Percentiles rank a stretch among this genome's conserved stretches.
These are phyloP conservation scores for Salvelinus namaycush DNA, from an alignment of 2,113 vertebrate species.

Conservation along the genomic window DNA sequence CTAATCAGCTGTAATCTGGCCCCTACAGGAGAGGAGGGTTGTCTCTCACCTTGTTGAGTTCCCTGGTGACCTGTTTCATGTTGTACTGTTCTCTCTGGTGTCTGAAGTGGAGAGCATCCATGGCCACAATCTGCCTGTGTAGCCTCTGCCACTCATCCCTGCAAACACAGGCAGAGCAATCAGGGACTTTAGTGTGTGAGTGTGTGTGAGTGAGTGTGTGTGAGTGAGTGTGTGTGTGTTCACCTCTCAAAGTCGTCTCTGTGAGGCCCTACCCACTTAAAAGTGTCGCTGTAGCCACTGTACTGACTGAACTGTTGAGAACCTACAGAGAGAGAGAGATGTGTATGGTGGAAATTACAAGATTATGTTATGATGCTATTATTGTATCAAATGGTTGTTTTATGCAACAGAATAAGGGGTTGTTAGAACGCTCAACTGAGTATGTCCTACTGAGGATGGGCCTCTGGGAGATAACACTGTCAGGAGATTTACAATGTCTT, in stretches of 20 bases:
- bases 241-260: background rate
- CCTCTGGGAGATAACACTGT: too few relatives aligned
- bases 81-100: constrained; percentile 53
- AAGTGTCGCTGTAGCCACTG: constrained; percentile 55
- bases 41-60: constrained; percentile 70
- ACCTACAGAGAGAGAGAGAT: constrained; percentile 46
- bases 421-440: too few relatives aligned
- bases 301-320: constrained; percentile 61
- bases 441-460: too few relatives aligned
- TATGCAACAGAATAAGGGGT: too few relatives aligned
- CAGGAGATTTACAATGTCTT: too few relatives aligned
- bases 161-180: background rate
- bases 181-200: background rate
- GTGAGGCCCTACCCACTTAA: constrained; percentile 48
- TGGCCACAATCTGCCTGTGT: constrained; percentile 66
- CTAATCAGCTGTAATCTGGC: too few relatives aligned
- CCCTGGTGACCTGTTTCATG: constrained; percentile 28
- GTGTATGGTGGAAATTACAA: too few relatives aligned
- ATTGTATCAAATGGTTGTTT: too few relatives aligned
- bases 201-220: background rate
- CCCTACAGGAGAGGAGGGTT: too few relatives aligned
- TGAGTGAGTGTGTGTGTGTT: background rate
- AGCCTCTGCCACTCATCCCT: constrained; percentile 66
- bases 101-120: constrained; percentile 64
- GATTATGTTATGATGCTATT: too few relatives aligned